phyloP scores from a whole-genome alignment of 2,888 invertebrate genomes.

The Ceramica pisi region DNA sequence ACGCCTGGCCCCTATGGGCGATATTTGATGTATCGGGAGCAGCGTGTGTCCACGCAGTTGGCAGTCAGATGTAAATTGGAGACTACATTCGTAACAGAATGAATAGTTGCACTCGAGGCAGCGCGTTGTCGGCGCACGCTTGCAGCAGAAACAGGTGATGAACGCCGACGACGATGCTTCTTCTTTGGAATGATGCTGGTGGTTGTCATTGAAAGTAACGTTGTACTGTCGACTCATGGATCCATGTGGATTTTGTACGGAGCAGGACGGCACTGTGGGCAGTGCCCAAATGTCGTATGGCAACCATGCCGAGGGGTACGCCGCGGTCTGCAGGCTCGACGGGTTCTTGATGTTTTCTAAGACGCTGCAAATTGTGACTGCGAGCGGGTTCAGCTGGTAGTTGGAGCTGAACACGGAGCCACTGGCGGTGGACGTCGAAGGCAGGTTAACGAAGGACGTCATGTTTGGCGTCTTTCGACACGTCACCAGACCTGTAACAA shows the following conservation, averaged over 20 bases:
- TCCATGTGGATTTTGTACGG: conserved; percentile 79
- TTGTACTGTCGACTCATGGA: conserved; percentile 82
- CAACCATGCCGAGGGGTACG: conserved; percentile 82
- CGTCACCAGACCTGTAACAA: conserved; percentile 86
- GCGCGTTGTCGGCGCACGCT: conserved; percentile 92
- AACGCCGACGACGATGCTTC: conserved; percentile 82
- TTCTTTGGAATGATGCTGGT: conserved; percentile 82
- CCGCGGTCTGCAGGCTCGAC: conserved; percentile 75
- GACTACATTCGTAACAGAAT: conserved; percentile 94
- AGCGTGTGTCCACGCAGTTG: conserved; percentile 93
- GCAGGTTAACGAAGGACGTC: conserved; percentile 87
- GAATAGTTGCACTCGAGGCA: conserved; percentile 95
- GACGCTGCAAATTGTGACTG: conserved; percentile 86
- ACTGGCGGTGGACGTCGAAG: conserved; percentile 78
- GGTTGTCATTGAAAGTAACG: conserved; percentile 78
- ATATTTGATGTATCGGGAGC: conserved; percentile 91
- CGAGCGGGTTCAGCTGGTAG: conserved; percentile 83
- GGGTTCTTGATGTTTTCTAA: conserved; percentile 89
- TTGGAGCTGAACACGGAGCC: conserved; percentile 74
- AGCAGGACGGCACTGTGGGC: conserved; percentile 81
- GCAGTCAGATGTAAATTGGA: conserved; percentile 93
- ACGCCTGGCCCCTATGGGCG: conserved; percentile 86
- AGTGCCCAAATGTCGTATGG: conserved; percentile 87
- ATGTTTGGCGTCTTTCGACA: conserved; percentile 77
- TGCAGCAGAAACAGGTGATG: conserved; percentile 90